A percentile compares a stretch with the other conserved stretches of the same genome.
Conservation (phyloP, 2,888 invertebrate genomes). For the Bugulina stolonifera region DNA sequence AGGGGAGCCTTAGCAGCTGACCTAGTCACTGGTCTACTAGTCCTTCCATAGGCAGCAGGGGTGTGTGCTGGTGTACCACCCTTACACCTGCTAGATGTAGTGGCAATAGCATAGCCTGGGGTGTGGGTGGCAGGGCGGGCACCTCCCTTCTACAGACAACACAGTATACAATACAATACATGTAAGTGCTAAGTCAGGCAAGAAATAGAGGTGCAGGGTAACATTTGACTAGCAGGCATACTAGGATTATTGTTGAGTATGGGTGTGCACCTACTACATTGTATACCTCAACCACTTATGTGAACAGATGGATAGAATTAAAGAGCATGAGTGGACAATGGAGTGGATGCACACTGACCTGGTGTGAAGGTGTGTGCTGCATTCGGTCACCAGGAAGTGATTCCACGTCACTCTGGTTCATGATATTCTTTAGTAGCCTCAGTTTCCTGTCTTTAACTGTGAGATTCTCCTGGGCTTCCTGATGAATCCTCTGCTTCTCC, state of each 20-base stretch:
- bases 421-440: slow-evolving; percentile 43
- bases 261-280: too few relatives aligned
- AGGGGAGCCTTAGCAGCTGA: neutral
- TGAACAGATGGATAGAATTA: too few relatives aligned
- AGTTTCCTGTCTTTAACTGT: slow-evolving; percentile 45
- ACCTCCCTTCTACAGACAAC: neutral
- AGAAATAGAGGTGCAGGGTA: neutral
- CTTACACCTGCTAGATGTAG: neutral
- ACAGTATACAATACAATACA: neutral
- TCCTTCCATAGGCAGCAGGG: neutral
- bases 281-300: too few relatives aligned
- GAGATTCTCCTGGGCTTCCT: slow-evolving; percentile 38
- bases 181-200: neutral
- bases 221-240: neutral
- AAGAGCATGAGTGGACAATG: neutral
- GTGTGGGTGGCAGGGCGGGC: slow-evolving; percentile 29
- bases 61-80: neutral
- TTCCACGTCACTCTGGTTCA: slow-evolving; percentile 34
- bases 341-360: neutral
- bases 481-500: slow-evolving; percentile 39
- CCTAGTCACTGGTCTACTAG: neutral
- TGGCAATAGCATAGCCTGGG: slow-evolving; percentile 28
- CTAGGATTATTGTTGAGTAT: too few relatives aligned
- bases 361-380: neutral
- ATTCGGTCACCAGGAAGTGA: slow-evolving; percentile 21